A percentile compares a stretch with the other conserved stretches of the same genome.
These are phyloP conservation scores for Dasyurus viverrinus DNA, from an alignment of 2,113 vertebrate genomes.

Conservation along the genomic window DNA sequence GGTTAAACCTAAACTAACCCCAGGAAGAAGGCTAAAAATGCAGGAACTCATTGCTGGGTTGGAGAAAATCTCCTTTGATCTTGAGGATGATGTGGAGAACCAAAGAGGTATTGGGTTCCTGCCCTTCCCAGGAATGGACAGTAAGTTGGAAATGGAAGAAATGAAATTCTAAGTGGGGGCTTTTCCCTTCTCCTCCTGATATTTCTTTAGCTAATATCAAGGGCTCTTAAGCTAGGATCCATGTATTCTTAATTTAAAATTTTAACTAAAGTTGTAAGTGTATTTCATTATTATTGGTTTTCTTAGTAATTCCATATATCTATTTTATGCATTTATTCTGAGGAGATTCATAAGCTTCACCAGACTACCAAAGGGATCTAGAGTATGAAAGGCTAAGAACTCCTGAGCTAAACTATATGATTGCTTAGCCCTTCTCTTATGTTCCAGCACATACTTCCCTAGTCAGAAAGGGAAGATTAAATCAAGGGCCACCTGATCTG, in stretches of 20 bases:
- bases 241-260: not conserved
- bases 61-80: constrained; percentile 66
- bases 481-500: not conserved
- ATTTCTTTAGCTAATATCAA: not conserved
- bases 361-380: not conserved
- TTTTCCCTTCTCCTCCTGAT: not conserved
- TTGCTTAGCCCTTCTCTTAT: not conserved
- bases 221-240: not conserved
- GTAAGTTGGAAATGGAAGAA: constrained; percentile 59
- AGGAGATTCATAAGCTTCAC: not conserved
- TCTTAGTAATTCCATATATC: not conserved
- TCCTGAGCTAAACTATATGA: not conserved
- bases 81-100: constrained; percentile 61
- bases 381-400: not conserved
- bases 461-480: not conserved
- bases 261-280: not conserved
- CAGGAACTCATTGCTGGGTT: constrained; percentile 73
- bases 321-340: not conserved
- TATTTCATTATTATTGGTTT: not conserved
- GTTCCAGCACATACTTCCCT: not conserved
- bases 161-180: not conserved
- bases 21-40: not conserved
- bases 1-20: not conserved
- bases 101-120: constrained; percentile 59
- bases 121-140: constrained; percentile 68